Evolutionary conservation across 92 coral and sea anemone species (phyloP).

Genomic region (Siderastrea siderea): DNA sequence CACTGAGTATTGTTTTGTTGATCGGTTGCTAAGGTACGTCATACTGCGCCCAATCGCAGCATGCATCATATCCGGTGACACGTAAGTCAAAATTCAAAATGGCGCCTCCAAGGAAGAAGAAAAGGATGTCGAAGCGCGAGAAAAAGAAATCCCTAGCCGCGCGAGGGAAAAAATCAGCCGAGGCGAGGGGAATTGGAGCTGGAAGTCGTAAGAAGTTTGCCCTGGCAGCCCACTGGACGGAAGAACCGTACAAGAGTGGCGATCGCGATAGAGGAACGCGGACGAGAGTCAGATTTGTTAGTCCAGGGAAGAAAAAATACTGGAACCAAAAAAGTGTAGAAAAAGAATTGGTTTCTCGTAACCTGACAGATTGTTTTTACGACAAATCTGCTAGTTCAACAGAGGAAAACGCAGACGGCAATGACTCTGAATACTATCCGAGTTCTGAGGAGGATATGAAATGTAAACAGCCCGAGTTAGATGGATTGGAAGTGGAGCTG

Average conservation of each 20-base stretch:
- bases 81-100: not conserved
- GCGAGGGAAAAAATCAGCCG: not conserved
- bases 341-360: conserved; percentile 29
- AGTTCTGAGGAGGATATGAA: not conserved
- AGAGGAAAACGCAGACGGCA: not conserved
- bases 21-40: conserved; percentile 19
- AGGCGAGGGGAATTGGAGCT: not conserved
- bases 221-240: conserved; percentile 64
- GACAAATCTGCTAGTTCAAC: conserved; percentile 3
- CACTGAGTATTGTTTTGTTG: not conserved
- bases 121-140: not conserved
- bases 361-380: not conserved
- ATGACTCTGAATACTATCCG: conserved; percentile 1
- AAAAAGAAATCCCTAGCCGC: not conserved
- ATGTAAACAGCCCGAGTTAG: not conserved
- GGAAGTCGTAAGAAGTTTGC: conserved; percentile 11
- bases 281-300: conserved; percentile 20
- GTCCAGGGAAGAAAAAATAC: conserved; percentile 55
- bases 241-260: conserved; percentile 17
- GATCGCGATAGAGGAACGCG: conserved; percentile 15
- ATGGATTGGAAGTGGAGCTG: conserved; percentile 23
- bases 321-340: conserved; percentile 40
- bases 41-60: conserved; percentile 6
- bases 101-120: conserved; percentile 1
- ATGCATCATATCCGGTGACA: conserved; percentile 7